phyloP scores from a whole-genome alignment of 2,113 vertebrate species.

The Epinephelus lanceolatus region DNA sequence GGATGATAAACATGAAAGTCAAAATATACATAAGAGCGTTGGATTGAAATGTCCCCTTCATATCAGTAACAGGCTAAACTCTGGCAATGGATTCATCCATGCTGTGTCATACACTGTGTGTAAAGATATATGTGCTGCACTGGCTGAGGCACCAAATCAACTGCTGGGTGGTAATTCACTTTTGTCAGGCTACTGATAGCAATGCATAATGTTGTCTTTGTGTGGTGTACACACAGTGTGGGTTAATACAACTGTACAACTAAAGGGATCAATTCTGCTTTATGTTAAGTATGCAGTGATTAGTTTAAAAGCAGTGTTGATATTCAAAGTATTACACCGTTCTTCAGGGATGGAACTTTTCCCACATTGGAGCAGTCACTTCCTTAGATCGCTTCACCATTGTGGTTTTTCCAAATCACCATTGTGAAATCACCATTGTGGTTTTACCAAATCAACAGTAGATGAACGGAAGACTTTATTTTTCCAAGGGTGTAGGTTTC shows the following conservation, averaged over 20 bases:
- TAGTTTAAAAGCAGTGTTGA: too few relatives aligned
- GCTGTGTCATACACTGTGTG: constrained; percentile 53
- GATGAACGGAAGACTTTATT: background rate
- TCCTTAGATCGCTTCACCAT: background rate
- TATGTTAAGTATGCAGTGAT: background rate
- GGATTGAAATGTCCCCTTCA: constrained; percentile 69
- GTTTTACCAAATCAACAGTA: background rate
- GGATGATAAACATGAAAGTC: constrained; percentile 82
- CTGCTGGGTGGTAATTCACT: constrained; percentile 71
- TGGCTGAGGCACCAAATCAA: constrained; percentile 78
- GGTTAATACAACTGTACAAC: constrained; percentile 39
- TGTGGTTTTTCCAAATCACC: background rate
- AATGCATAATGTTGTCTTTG: constrained; percentile 65
- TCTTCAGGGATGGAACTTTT: background rate
- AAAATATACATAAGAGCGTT: constrained; percentile 75
- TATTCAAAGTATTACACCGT: background rate
- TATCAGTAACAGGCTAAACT: constrained; percentile 77
- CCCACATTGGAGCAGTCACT: background rate
- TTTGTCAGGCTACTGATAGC: constrained; percentile 70
- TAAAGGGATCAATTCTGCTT: constrained; percentile 8
- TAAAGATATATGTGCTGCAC: constrained; percentile 74
- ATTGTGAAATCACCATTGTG: background rate
- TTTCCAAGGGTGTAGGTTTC: background rate
- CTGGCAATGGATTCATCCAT: constrained; percentile 74
- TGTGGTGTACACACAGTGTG: constrained; percentile 43